phyloP scores from a whole-genome alignment of 2,113 vertebrate genomes.

The Vicugna pacos region DNA sequence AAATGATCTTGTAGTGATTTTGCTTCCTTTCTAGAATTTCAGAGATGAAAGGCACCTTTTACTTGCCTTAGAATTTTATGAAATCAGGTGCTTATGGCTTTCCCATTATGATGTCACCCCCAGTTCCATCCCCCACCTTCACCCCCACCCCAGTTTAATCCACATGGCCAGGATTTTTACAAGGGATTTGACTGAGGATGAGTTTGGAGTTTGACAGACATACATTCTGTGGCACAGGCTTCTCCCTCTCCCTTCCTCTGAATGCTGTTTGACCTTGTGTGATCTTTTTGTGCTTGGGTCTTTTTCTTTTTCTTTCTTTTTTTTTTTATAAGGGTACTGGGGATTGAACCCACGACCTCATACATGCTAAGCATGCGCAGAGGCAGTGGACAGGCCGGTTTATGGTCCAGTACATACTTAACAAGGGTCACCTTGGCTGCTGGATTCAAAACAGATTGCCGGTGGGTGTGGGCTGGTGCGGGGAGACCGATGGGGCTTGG shows the following conservation, averaged over 20 bases:
- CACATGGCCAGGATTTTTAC: neutral
- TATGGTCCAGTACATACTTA: neutral
- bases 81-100: neutral
- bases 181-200: neutral
- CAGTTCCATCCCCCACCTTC: neutral
- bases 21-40: constrained; percentile 21
- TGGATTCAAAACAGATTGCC: neutral
- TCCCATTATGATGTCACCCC: neutral
- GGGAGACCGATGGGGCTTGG: neutral
- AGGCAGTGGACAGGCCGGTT: neutral
- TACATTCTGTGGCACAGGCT: neutral
- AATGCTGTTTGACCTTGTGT: neutral
- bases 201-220: neutral
- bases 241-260: neutral
- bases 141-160: neutral
- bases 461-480: neutral
- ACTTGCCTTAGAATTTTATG: neutral
- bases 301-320: neutral
- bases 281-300: neutral
- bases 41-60: neutral
- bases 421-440: neutral
- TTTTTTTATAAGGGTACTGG: too few species aligned
- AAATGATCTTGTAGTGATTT: neutral
- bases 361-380: too few species aligned
- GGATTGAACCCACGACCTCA: too few species aligned